These are phyloP conservation scores for human DNA, from an alignment of 2,113 vertebrate genomes.

Conservation along the genomic window DNA sequence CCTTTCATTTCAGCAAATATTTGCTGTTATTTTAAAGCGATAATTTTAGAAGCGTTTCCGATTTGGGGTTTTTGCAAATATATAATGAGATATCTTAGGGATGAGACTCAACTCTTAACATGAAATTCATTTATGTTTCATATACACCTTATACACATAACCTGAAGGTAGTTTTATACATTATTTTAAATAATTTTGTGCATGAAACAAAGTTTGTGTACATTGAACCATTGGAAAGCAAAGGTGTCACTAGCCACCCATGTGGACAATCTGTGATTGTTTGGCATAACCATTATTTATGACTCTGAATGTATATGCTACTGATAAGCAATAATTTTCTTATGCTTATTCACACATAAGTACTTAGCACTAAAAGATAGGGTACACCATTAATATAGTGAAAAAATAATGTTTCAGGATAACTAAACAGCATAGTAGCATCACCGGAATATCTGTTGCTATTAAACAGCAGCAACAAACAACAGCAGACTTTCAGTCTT, in stretches of 20 bases:
- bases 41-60: neutral
- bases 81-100: neutral
- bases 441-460: neutral
- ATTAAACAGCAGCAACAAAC: neutral
- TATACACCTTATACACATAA: neutral
- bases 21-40: constrained; percentile 11
- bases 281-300: neutral
- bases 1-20: neutral
- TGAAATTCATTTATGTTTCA: neutral
- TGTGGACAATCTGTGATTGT: neutral
- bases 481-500: neutral
- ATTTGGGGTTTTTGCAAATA: neutral
- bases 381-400: neutral
- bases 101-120: neutral
- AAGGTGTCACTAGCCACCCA: neutral
- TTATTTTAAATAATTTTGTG: neutral
- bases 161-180: neutral
- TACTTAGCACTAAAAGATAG: neutral
- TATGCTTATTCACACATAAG: neutral
- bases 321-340: neutral
- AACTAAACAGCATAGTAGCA: neutral
- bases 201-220: neutral
- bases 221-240: neutral
- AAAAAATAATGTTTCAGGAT: neutral
- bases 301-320: neutral